phyloP scores from a whole-genome alignment of 2,113 vertebrate genomes.

The Ochotona curzoniae region DNA sequence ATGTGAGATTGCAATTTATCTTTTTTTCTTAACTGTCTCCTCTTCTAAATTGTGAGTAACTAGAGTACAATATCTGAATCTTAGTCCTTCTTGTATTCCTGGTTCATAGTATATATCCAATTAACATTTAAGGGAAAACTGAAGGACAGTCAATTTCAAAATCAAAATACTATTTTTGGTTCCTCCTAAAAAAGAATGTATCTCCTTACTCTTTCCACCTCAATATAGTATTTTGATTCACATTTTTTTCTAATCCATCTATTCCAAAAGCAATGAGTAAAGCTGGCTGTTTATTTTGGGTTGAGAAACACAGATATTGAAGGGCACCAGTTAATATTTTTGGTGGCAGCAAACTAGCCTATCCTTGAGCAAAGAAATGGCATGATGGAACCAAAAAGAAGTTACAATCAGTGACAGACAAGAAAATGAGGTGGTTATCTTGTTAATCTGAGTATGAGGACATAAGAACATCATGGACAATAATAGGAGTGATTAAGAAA shows the following conservation, averaged over 20 bases:
- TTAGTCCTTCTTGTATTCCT: slow-evolving; percentile 31
- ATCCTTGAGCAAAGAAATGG: slow-evolving; percentile 35
- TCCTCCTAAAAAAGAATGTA: not conserved
- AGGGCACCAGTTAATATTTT: slow-evolving; percentile 14
- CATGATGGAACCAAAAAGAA: slow-evolving; percentile 1
- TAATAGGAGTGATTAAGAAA: not conserved
- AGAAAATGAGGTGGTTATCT: not conserved
- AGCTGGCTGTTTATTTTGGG: slow-evolving; percentile 42
- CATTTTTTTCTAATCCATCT: slow-evolving; percentile 36
- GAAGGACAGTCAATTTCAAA: slow-evolving; percentile 37
- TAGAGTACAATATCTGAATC: not conserved
- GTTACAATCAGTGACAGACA: not conserved
- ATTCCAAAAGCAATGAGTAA: not conserved
- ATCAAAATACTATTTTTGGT: slow-evolving; percentile 42
- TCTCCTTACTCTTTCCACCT: slow-evolving; percentile 18
- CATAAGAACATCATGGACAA: not conserved
- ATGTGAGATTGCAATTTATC: slow-evolving; percentile 38
- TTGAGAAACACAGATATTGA: not conserved
- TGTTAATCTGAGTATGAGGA: not conserved
- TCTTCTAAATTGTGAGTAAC: not conserved
- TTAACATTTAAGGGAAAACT: slow-evolving; percentile 51
- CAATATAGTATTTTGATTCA: slow-evolving; percentile 46
- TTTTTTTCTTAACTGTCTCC: slow-evolving; percentile 32
- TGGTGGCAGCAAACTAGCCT: not conserved
- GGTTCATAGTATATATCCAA: not conserved